Evolutionary conservation across 1,140 invertebrate species (phyloP), one percentile per base, ranked within the genome.

Genomic region (Cotesia typhae): DNA sequence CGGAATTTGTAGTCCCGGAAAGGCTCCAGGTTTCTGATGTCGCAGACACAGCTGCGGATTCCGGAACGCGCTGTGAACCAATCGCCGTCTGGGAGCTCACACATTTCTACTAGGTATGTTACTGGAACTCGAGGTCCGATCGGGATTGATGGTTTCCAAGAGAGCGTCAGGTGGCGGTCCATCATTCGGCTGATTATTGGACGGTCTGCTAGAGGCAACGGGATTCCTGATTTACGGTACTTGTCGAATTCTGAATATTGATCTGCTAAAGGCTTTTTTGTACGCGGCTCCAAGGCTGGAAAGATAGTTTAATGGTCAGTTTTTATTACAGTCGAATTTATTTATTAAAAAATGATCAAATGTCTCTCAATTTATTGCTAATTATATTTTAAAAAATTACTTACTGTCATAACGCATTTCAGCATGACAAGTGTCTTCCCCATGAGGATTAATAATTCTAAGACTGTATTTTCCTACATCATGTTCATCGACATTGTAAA

Each of bases 51-150:
- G 55, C 94, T 94, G 72, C 94, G 89, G 4, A 97, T 89, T 4
- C 94, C 94, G 20, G 92, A 91, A 71, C 93, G 90, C 0, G 93
- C 91, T 0, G 93, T 94, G 76, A 94, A 93, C 95, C 95, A 95
- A 78, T 96, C 94, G 60, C 95, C 92, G 80, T 95, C 91, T 14
- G 96, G 94, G 66, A 94, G 88, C 80, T 96, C 94, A 79, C 92
- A 93, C 93, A 97, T 97, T 88, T 99, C 96, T 57, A 99, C 91
- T 81, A 94, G 91, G 80, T 99, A 99, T 4, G 96, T 98, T 20
- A 97, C 94, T 0, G 96, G 96, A 73, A 92, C 89, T 53, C 93
- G 87, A 0, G 94, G 92, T 37, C 91, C 91, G 71, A 92, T 88
- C 0, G 95, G 93, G 36, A 96, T 92, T 4, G 95, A 96, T 3